Evolutionary conservation across 2,888 invertebrate species (phyloP).

Genomic region (Polyommatus icarus): DNA sequence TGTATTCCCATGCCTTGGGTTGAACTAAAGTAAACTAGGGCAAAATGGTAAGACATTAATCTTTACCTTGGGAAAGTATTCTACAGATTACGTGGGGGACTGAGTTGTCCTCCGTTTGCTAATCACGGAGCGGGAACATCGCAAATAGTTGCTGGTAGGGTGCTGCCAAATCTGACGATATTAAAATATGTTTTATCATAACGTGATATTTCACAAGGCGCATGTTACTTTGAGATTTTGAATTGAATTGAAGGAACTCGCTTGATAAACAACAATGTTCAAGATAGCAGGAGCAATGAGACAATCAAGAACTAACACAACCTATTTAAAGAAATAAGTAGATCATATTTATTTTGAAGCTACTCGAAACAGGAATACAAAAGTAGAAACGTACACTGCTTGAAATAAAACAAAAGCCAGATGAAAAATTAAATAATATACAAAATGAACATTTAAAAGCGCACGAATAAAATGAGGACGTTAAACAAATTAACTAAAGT

Average conservation of each 20-base stretch:
- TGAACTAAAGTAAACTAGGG: constrained; percentile 56
- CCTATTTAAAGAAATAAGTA: background rate
- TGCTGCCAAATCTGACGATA: constrained; percentile 22
- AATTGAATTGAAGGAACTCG: too few relatives aligned
- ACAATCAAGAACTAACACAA: too few relatives aligned
- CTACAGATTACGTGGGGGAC: constrained; percentile 61
- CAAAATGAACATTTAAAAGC: constrained; percentile 7
- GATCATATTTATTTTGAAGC: background rate
- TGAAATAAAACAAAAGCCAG: background rate
- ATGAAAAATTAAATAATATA: constrained; percentile 2
- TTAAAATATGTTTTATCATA: constrained; percentile 19
- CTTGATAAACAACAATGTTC: too few relatives aligned
- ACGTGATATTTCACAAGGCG: background rate
- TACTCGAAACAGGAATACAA: background rate
- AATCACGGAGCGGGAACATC: constrained; percentile 51
- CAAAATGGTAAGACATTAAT: constrained; percentile 70
- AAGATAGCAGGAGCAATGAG: too few relatives aligned
- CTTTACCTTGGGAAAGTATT: constrained; percentile 68
- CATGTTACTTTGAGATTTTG: background rate
- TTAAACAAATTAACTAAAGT: constrained; percentile 24
- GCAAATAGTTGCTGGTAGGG: constrained; percentile 46
- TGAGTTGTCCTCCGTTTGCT: constrained; percentile 56
- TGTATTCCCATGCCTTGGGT: constrained; percentile 40
- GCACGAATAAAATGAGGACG: constrained; percentile 10
- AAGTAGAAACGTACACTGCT: background rate